phyloP scores from a whole-genome alignment of 53 echinoderm and acorn worm species.

The Temnopleurus reevesii region DNA sequence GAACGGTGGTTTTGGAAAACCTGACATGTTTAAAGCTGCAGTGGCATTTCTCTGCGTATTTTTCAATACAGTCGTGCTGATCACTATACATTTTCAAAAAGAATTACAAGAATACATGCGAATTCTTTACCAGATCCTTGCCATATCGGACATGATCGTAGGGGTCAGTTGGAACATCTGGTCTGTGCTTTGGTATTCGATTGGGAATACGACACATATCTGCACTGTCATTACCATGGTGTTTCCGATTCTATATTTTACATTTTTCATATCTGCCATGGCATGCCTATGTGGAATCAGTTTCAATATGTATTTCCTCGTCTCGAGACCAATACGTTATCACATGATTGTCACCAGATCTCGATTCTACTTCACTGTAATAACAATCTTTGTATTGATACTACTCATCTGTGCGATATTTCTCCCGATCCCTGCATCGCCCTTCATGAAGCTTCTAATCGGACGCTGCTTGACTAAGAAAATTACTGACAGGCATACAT shows the following conservation, averaged over 20 bases:
- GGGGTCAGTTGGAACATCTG: not conserved
- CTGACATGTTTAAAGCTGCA: not conserved
- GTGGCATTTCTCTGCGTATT: not conserved
- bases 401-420: not conserved
- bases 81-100: not conserved
- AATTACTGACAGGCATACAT: not conserved
- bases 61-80: not conserved
- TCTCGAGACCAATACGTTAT: not conserved
- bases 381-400: not conserved
- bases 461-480: not conserved
- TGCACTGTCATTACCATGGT: not conserved
- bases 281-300: not conserved
- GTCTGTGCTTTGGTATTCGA: not conserved
- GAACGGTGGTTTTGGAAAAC: no score
- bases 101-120: not conserved
- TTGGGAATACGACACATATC: not conserved
- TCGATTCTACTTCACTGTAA: not conserved
- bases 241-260: not conserved
- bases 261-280: not conserved
- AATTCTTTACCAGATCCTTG: not conserved
- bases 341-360: not conserved
- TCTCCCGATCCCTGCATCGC: conserved; percentile 1
- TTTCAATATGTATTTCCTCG: not conserved
- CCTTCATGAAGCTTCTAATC: not conserved
- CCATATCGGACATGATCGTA: not conserved